Conservation (phyloP, 92 coral and sea anemone species). For the Heteractis magnifica region DNA sequence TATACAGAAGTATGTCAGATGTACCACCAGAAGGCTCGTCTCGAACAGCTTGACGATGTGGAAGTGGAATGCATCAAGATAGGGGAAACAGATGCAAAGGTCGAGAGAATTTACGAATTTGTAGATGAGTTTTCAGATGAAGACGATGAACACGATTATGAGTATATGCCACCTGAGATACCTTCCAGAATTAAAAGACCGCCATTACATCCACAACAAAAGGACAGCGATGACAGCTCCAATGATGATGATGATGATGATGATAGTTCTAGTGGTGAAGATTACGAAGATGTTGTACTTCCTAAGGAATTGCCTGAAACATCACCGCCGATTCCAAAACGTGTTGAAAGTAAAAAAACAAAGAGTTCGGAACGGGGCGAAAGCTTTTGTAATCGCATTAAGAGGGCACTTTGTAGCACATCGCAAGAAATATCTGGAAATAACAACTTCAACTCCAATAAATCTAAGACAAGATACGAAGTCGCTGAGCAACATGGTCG, state of each 20-base stretch:
- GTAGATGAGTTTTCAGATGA: conserved; percentile 5
- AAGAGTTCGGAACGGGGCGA: not conserved
- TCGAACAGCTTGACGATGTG: not conserved
- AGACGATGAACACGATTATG: conserved; percentile 40
- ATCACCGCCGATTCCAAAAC: not conserved
- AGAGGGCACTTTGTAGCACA: not conserved
- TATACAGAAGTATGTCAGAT: conserved; percentile 24
- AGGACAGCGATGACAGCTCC: not conserved
- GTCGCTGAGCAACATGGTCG: not conserved
- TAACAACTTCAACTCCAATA: not conserved
- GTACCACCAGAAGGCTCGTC: conserved; percentile 14
- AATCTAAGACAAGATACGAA: not conserved
- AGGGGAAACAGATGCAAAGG: conserved; percentile 8
- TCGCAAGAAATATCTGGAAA: not conserved
- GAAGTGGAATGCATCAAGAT: conserved; percentile 3
- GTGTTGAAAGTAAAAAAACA: not conserved
- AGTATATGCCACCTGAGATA: conserved; percentile 25
- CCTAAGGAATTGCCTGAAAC: not conserved
- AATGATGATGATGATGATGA: conserved; percentile 24
- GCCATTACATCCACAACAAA: conserved; percentile 1
- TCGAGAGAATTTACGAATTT: conserved; percentile 33
- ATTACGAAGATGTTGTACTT: not conserved
- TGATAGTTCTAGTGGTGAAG: not conserved
- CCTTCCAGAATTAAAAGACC: conserved; percentile 29
- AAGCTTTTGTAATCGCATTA: not conserved